Evolutionary conservation across 2,888 invertebrate genomes (phyloP), one percentile per base, ranked within the genome.

Genomic region (Caenorhabditis sp.): DNA sequence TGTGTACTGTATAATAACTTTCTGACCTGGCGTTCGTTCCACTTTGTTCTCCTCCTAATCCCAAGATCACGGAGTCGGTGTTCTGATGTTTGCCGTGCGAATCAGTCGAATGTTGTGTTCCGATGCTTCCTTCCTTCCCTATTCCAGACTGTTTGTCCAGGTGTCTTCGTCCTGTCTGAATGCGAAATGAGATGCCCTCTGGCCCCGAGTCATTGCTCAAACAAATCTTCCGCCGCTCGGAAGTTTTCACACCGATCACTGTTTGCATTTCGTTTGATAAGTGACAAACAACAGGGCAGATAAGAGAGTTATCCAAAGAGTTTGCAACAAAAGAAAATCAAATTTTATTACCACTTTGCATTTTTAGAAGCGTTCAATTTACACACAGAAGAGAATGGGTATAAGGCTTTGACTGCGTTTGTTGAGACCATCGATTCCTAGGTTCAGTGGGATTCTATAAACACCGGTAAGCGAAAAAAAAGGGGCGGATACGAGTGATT

Each of bases 341-440:
- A 58, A 41, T 43, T 56, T 68, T 45, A 53, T 68, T 27, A 58
- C 41, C 27, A 56, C 46, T 37, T 56, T 32, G n/a, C 41, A 22
- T 41, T 30, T 37, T 11, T 13, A 17, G 20, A 43, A 43, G 41
- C 45, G 11, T 13, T 39, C 35, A 8, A 37, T 30, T 58, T 50
- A 22, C n/a, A 41, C n/a, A 32, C n/a, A 37, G 41, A 41, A 22
- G 11, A 32, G 8, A 24, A 22, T 41, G 15, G 24, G 26, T 45
- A 43, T 70, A 70, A 70, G 59, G 59, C 70, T 70, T 68, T 70
- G 70, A 59, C 59, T 70, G 59, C 59, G 59, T 35, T n/a, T 32
- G 30, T 63, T 72, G 72, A 72, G 72, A 72, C 72, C 72, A 63
- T 72, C 63, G 63, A 41, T 72, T 56, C 63, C 72, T 72, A 72